phyloP scores from a whole-genome alignment of 2,888 invertebrate species.

The Mesorhabditis spiculigera region DNA sequence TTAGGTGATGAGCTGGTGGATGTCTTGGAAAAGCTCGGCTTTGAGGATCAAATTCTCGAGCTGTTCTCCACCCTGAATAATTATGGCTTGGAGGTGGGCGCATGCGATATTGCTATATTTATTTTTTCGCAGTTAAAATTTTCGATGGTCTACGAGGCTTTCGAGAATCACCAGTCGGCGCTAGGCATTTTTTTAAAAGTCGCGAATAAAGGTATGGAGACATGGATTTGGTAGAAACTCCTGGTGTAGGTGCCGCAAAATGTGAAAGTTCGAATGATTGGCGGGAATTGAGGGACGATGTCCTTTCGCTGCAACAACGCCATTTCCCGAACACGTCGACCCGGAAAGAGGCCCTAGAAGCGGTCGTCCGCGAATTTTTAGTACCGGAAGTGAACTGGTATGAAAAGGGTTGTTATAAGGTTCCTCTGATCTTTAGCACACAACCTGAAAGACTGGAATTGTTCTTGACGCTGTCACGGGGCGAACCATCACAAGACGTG shows the following conservation, averaged over 20 bases:
- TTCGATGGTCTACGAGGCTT: background rate
- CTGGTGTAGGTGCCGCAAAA: slow-evolving; percentile 10
- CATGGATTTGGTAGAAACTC: background rate
- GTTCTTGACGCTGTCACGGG: background rate
- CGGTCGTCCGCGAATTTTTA: slow-evolving; percentile 30
- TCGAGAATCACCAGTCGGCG: background rate
- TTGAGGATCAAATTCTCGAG: too few species aligned
- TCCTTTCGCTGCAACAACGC: slow-evolving; percentile 10
- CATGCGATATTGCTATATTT: too few species aligned
- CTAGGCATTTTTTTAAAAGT: background rate
- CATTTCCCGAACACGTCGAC: background rate
- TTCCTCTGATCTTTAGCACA: background rate
- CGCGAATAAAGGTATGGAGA: background rate
- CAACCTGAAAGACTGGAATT: background rate
- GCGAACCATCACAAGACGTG: background rate
- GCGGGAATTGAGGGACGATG: slow-evolving; percentile 23
- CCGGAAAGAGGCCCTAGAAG: slow-evolving; percentile 27
- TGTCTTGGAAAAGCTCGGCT: too few species aligned
- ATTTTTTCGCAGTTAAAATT: slow-evolving; percentile 20
- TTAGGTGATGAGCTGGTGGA: too few species aligned
- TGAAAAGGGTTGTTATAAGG: background rate
- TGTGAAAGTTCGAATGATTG: slow-evolving; percentile 24
- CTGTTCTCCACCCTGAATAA: too few species aligned
- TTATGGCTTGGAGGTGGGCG: too few species aligned
- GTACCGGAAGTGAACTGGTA: slow-evolving; percentile 17